Evolutionary conservation across 2,113 vertebrate species (phyloP).

Genomic region (Clarias macrocephalus): DNA sequence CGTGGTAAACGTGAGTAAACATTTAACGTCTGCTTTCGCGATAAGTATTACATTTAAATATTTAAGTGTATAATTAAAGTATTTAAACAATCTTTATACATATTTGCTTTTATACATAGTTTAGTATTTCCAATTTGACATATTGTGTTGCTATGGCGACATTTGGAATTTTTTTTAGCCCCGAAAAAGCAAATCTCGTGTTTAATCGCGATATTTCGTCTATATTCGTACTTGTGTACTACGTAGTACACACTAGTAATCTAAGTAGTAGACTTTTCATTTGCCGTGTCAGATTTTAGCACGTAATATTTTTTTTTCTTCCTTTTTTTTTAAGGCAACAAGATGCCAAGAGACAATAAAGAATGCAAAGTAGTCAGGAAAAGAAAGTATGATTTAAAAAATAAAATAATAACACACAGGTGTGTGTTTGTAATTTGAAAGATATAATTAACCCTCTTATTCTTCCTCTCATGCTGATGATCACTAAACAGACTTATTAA

Average conservation of each 20-base stretch:
- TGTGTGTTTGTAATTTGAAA: not conserved
- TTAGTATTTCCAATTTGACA: not conserved
- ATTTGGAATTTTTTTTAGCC: not conserved
- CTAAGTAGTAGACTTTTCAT: not conserved
- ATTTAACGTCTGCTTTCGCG: not conserved
- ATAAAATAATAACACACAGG: not conserved
- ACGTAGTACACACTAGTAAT: not conserved
- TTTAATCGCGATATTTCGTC: not conserved
- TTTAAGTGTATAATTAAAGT: too few relatives aligned
- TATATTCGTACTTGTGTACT: not conserved
- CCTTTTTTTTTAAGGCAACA: not conserved
- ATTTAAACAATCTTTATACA: not conserved
- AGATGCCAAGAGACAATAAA: not conserved
- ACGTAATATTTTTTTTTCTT: not conserved
- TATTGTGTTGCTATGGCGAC: too few relatives aligned
- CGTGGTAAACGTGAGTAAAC: not conserved
- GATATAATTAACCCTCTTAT: not conserved
- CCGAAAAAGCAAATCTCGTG: not conserved
- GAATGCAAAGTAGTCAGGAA: not conserved
- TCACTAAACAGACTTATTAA: not conserved
- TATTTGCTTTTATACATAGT: not conserved
- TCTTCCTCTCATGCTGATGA: not conserved
- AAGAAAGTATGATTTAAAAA: too few relatives aligned
- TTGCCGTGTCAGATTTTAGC: not conserved
- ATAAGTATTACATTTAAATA: too few relatives aligned